Base-by-base conservation (phyloP, 2,113 vertebrate genomes). In the Marcusenius ussheri region DNA sequence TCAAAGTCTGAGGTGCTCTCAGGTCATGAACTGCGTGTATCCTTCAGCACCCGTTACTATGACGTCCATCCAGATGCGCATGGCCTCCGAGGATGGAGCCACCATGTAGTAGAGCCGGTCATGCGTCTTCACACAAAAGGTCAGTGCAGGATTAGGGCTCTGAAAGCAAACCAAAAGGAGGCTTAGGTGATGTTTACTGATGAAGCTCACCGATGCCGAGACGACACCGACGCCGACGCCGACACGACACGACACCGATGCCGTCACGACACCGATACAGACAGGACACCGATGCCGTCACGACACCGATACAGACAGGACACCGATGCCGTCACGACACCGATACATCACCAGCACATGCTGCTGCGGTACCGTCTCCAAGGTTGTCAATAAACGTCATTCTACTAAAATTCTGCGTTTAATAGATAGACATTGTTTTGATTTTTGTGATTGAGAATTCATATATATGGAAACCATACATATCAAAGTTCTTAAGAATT, bases 61-160 rank as follows among this genome's bases (percentile, higher is more conserved):
- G 90, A 97, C 98, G 0, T 99, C 98, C 98, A 99, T 99, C 98
- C 98, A 99, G 92, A 99, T 98, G 91, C 98, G 95, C 98, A 99
- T 99, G 94, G 98, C 98, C 92, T 99, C 98, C 0, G 98, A 96
- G 0, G 98, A 97, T 0, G 98, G 98, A 0, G 98, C 98, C 94
- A 99, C 98, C 97, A 99, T 95, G 94, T 96, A 99, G 96, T 99
- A 99, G 0, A 99, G 96, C 27, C 98, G 96, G 95, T 99, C 98
- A 0, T 99, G 98, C 15, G 98, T 99, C 95, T 99, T 99, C 89
- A 99, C 98, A 0, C 98, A 99, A 95, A 99, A 99, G 1, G 98
- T 99, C 90, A 99, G 96, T 0, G 96, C 95, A 0, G 97, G 97
- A 93, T 98, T 99, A 0, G 98, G 98, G 89, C 98, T 99, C 98